A percentile compares a stretch with the other conserved stretches of the same genome.
phyloP scores from a whole-genome alignment of 2,888 invertebrate species.

The Pyrocoelia pectoralis region DNA sequence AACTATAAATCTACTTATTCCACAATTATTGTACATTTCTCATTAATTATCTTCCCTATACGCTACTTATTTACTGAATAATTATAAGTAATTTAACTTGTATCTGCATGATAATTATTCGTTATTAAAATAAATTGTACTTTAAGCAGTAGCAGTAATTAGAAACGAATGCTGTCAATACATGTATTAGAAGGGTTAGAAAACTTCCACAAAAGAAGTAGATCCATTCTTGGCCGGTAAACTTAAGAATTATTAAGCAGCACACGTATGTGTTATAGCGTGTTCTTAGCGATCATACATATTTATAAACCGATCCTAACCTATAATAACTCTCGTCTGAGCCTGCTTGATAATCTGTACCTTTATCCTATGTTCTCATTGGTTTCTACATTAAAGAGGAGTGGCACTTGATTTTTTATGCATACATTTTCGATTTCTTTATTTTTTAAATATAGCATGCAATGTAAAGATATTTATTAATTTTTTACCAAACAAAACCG shows the following conservation, averaged over 20 bases:
- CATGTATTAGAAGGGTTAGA: slow-evolving; percentile 12
- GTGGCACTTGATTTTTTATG: slow-evolving; percentile 54
- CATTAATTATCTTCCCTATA: too few relatives aligned
- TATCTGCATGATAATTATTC: background rate
- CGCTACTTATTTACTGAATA: too few relatives aligned
- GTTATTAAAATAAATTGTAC: slow-evolving; percentile 8
- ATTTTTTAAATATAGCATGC: slow-evolving; percentile 32
- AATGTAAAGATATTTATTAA: slow-evolving; percentile 35
- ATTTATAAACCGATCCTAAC: slow-evolving; percentile 60
- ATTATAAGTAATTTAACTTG: too few relatives aligned
- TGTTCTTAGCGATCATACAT: slow-evolving; percentile 60
- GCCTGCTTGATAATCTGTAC: slow-evolving; percentile 57
- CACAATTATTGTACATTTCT: too few relatives aligned
- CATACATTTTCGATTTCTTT: slow-evolving; percentile 44
- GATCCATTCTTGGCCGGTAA: slow-evolving; percentile 19
- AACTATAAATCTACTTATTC: too few relatives aligned
- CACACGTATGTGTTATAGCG: slow-evolving; percentile 52
- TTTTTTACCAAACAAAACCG: slow-evolving; percentile 33
- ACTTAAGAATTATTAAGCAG: slow-evolving; percentile 35
- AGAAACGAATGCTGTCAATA: slow-evolving; percentile 16
- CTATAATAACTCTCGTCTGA: slow-evolving; percentile 60
- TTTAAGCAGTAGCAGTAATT: slow-evolving; percentile 4
- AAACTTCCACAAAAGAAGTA: slow-evolving; percentile 21
- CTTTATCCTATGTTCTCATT: slow-evolving; percentile 53
- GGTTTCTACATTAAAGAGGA: slow-evolving; percentile 47